phyloP scores from a whole-genome alignment of 2,113 vertebrate genomes.

The Malaclemys terrapin region DNA sequence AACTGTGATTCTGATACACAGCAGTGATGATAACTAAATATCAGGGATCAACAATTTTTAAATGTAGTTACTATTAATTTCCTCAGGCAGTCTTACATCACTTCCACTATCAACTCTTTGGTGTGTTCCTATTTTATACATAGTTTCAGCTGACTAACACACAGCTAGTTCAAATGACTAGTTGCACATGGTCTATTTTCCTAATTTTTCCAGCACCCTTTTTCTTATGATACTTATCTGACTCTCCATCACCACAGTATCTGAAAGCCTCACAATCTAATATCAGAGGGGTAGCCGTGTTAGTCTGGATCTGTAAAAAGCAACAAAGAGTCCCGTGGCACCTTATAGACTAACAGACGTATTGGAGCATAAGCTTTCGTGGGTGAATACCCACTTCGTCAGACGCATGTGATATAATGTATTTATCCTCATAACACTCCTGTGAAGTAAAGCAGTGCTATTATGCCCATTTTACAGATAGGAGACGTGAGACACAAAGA shows the following conservation, averaged over 20 bases:
- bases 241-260: fast-evolving
- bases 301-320: too few species aligned
- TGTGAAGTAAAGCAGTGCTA: background rate
- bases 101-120: background rate
- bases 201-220: background rate
- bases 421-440: fast-evolving
- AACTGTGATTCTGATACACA: background rate
- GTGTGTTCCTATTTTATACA: background rate
- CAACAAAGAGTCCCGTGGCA: too few species aligned
- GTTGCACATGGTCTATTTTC: background rate
- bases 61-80: background rate
- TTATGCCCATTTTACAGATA: background rate
- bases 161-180: background rate
- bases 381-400: too few species aligned
- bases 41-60: background rate
- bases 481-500: fast-evolving
- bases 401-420: too few species aligned
- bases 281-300: too few species aligned
- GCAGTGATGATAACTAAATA: slow-evolving; percentile 20
- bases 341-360: too few species aligned
- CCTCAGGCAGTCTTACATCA: background rate
- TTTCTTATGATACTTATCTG: background rate
- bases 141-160: background rate
- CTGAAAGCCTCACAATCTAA: background rate
- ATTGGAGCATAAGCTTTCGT: too few species aligned